Conservation (phyloP, 2,113 vertebrate genomes). For the Mormoops blainvillei region DNA sequence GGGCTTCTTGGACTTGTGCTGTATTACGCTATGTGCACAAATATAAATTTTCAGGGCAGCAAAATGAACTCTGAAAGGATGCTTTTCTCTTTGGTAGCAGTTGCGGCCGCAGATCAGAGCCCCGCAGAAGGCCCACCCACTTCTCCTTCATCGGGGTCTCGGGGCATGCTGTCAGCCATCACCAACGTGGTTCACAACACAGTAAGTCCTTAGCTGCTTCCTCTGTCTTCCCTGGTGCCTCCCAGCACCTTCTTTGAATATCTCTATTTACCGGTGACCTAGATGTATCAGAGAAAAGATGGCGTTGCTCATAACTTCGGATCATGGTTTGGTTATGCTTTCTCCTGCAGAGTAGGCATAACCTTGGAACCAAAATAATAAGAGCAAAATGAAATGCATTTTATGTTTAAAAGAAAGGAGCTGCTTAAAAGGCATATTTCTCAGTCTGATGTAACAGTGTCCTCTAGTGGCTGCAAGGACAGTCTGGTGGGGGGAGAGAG, state of each 20-base stretch:
- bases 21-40: neutral
- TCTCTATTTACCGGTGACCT: slow-evolving; percentile 46
- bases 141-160: slow-evolving; percentile 76
- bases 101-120: slow-evolving; percentile 58
- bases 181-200: slow-evolving; percentile 92
- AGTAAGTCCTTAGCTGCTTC: slow-evolving; percentile 79
- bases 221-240: neutral
- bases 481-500: neutral
- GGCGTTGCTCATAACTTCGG: slow-evolving; percentile 15
- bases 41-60: neutral
- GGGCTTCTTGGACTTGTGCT: neutral
- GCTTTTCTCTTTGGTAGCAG: slow-evolving; percentile 50
- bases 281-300: slow-evolving; percentile 25
- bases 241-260: neutral
- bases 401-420: slow-evolving; percentile 22
- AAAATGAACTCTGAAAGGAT: neutral
- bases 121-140: slow-evolving; percentile 61
- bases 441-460: neutral
- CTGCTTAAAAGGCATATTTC: neutral
- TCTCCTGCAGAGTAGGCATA: neutral
- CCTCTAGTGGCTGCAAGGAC: neutral
- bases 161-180: slow-evolving; percentile 91
- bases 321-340: slow-evolving; percentile 24
- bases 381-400: slow-evolving; percentile 10
- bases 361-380: slow-evolving; percentile 51